Percentiles rank a stretch among this genome's conserved stretches.
phyloP scores from a whole-genome alignment of 2,888 invertebrate genomes.

The Pristionchus mayeri region DNA sequence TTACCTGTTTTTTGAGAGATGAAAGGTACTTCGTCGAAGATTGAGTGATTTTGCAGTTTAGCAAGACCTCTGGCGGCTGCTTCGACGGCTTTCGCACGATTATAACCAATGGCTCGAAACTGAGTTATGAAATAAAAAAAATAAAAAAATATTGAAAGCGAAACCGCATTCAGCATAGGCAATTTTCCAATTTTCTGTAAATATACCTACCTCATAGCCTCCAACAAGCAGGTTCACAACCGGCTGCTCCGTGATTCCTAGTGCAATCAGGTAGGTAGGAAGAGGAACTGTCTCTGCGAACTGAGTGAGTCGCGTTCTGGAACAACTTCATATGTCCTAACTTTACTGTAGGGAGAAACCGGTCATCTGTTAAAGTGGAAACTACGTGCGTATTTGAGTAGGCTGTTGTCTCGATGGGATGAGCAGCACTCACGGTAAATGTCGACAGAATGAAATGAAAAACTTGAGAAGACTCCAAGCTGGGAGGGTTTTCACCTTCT shows the following conservation, averaged over 20 bases:
- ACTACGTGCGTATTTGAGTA: neutral
- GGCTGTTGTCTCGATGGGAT: neutral
- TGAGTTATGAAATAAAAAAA: too few relatives aligned
- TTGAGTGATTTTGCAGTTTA: neutral
- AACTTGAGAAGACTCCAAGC: too few relatives aligned
- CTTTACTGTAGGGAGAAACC: too few relatives aligned
- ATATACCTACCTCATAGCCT: conserved; percentile 15
- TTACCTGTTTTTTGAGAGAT: neutral
- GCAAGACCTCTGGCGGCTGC: neutral
- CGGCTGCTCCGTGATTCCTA: neutral
- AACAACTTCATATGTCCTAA: too few relatives aligned
- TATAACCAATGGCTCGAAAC: neutral
- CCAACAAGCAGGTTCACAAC: neutral
- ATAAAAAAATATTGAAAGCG: too few relatives aligned
- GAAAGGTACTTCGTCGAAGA: neutral
- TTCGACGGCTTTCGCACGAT: neutral
- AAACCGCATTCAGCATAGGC: too few relatives aligned
- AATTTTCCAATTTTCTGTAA: too few relatives aligned
- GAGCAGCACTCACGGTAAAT: too few relatives aligned
- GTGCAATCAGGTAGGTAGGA: neutral
- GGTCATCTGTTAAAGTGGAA: too few relatives aligned
- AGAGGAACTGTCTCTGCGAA: neutral
- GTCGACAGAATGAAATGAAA: too few relatives aligned
- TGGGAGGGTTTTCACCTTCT: too few relatives aligned
- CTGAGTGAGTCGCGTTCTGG: neutral